Conservation (phyloP, 2,797 vertebrate species). For the Phylloscopus collybita region DNA sequence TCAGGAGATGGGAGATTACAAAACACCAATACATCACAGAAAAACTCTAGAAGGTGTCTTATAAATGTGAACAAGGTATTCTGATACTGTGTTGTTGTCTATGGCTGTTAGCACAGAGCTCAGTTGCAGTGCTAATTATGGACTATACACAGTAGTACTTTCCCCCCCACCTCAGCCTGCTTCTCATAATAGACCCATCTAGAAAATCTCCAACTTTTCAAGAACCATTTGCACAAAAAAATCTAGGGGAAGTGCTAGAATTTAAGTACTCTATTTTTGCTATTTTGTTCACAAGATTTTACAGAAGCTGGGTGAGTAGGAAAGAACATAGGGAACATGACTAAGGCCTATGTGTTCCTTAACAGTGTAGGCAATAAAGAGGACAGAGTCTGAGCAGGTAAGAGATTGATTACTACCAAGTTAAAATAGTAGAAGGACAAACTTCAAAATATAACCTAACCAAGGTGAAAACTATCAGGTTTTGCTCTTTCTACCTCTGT, state of each 20-base stretch:
- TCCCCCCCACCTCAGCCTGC: not conserved
- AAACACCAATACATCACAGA: not conserved
- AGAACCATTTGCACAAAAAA: not conserved
- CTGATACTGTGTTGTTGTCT: not conserved
- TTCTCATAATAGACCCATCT: not conserved
- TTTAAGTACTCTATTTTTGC: not conserved
- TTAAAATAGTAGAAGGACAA: not conserved
- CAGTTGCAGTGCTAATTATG: not conserved
- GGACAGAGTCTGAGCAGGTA: not conserved
- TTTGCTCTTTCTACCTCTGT: not conserved
- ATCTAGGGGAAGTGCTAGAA: not conserved
- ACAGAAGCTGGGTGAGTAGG: not conserved
- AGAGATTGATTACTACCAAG: not conserved
- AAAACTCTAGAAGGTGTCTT: not conserved
- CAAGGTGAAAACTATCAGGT: not conserved
- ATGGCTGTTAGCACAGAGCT: not conserved
- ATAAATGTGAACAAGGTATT: not conserved
- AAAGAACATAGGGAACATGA: not conserved
- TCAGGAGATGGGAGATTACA: not conserved
- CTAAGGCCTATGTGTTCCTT: not conserved
- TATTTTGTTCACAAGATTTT: not conserved
- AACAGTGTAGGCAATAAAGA: not conserved
- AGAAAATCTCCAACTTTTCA: not conserved
- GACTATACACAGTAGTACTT: not conserved
- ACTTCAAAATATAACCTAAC: not conserved